These are phyloP conservation scores for Pollenia amentaria DNA, from an alignment of 2,888 invertebrate genomes.

Conservation along the genomic window DNA sequence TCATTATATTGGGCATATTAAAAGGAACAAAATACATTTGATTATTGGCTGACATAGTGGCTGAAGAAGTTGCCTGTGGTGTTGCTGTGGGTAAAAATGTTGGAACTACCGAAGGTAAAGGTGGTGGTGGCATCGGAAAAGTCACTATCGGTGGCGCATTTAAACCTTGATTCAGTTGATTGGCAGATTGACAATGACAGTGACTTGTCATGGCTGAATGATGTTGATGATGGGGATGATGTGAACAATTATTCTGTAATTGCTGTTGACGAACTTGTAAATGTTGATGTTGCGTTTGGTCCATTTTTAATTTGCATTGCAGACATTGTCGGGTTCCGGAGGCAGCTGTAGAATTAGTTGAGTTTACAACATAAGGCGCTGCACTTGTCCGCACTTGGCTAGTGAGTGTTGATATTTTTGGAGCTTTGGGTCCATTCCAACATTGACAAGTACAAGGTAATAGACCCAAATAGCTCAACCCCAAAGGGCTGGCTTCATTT, in stretches of 20 bases:
- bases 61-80: conserved; percentile 24
- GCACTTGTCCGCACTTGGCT: conserved; percentile 76
- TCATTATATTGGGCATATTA: conserved; percentile 37
- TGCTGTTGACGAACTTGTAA: conserved; percentile 57
- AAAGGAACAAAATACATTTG: conserved; percentile 66
- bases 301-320: conserved; percentile 76
- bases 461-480: conserved; percentile 83
- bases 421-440: conserved; percentile 80
- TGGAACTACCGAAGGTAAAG: conserved; percentile 75
- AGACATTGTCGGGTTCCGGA: conserved; percentile 62
- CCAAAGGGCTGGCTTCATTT: conserved; percentile 80
- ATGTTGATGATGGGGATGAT: conserved; percentile 33
- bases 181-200: conserved; percentile 47
- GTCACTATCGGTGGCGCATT: conserved; percentile 50
- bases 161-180: conserved; percentile 19
- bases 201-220: conserved; percentile 24
- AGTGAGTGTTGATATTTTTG: conserved; percentile 77
- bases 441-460: conserved; percentile 83
- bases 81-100: conserved; percentile 15
- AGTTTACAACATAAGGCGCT: conserved; percentile 79
- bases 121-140: conserved; percentile 77
- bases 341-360: not conserved
- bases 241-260: conserved; percentile 42
- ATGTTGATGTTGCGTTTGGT: conserved; percentile 75
- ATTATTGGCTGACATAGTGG: conserved; percentile 25